A percentile compares a stretch with the other conserved stretches of the same genome.
Evolutionary conservation across 2,888 invertebrate genomes (phyloP).

Genomic region (Scaeva pyrastri): DNA sequence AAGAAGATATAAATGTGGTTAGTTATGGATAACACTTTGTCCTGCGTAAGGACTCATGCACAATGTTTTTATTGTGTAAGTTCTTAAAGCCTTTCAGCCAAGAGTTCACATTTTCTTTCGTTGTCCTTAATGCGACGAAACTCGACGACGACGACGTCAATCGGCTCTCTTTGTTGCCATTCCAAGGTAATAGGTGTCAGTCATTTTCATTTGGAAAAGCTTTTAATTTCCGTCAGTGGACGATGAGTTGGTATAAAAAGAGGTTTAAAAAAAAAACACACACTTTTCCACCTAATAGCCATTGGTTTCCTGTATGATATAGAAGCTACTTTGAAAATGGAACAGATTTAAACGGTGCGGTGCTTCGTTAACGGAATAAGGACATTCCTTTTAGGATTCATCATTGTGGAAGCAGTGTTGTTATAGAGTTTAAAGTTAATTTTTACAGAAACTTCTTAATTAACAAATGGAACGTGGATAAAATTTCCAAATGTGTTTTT

Average conservation of each 20-base stretch:
- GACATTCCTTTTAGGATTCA: not conserved
- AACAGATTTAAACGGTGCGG: not conserved
- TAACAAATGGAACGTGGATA: too few relatives aligned
- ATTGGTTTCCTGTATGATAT: slow-evolving; percentile 10
- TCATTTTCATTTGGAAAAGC: slow-evolving; percentile 5
- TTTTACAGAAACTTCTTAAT: too few relatives aligned
- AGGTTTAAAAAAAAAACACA: not conserved
- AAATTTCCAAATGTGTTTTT: too few relatives aligned
- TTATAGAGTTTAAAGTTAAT: not conserved
- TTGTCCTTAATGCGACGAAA: too few relatives aligned
- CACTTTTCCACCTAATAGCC: not conserved
- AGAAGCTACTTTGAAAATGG: slow-evolving; percentile 1
- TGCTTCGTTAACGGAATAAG: not conserved
- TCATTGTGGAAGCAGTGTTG: not conserved
- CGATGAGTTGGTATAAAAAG: not conserved
- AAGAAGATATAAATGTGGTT: too few relatives aligned
- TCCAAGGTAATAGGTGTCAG: not conserved
- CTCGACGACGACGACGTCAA: not conserved
- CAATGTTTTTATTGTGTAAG: too few relatives aligned
- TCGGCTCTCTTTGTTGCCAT: slow-evolving; percentile 38
- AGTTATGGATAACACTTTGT: not conserved
- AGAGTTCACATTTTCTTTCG: too few relatives aligned
- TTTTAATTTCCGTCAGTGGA: slow-evolving; percentile 24
- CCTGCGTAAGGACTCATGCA: too few relatives aligned
- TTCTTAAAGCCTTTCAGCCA: too few relatives aligned